Evolutionary conservation across 2,888 invertebrate species (phyloP).

Genomic region (Cheilosia soror): DNA sequence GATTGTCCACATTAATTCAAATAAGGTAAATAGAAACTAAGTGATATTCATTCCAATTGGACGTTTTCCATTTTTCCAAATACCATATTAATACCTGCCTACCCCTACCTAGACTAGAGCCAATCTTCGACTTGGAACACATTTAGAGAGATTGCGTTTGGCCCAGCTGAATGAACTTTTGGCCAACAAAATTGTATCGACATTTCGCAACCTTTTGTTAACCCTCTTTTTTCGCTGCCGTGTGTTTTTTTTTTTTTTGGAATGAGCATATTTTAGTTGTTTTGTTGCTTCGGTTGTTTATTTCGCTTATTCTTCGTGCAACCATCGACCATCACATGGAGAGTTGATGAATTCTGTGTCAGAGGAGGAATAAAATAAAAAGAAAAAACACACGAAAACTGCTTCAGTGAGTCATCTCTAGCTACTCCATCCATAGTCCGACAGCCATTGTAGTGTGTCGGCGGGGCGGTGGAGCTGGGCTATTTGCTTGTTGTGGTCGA

Average conservation of each 20-base stretch:
- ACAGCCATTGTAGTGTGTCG: conserved; percentile 26
- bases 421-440: background rate
- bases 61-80: conserved; percentile 16
- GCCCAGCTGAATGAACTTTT: conserved; percentile 35
- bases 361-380: conserved; percentile 49
- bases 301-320: conserved; percentile 31
- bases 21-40: conserved; percentile 56
- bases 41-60: conserved; percentile 8
- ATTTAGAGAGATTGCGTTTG: background rate
- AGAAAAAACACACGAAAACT: conserved; percentile 13
- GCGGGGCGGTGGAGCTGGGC: conserved; percentile 20
- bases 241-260: background rate
- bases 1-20: conserved; percentile 27
- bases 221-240: conserved; percentile 45
- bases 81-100: background rate
- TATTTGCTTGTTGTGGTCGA: conserved; percentile 17
- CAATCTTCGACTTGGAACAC: background rate
- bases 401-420: conserved; percentile 47
- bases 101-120: background rate
- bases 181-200: conserved; percentile 22
- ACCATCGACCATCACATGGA: conserved; percentile 22
- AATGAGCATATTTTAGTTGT: conserved; percentile 19
- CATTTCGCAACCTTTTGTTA: conserved; percentile 58
- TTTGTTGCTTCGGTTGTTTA: conserved; percentile 40
- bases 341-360: conserved; percentile 47